Evolutionary conservation across 2,888 invertebrate species (phyloP), one percentile per base, ranked within the genome.

Genomic region (Watsonalla cultraria): DNA sequence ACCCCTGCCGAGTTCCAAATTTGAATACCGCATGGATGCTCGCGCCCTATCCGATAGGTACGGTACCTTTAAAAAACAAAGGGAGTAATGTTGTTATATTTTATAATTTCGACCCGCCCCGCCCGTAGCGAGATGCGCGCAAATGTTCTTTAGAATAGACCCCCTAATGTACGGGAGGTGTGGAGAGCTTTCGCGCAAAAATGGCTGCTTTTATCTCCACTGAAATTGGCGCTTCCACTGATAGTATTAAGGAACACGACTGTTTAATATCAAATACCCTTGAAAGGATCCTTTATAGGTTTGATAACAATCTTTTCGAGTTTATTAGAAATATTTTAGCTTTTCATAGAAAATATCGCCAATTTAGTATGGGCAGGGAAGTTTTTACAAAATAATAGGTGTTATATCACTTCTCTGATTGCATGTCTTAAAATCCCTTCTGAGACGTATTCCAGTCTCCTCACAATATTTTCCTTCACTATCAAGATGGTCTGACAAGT

Each of bases 1-100:
- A 70, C 88, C 90, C 90, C 85, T 82, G 80, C 81, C 60, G 75
- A 72, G 79, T 76, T 74, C 70, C 73, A 76, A 86, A 90, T 90
- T 90, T 90, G 86, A 89, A 90, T 89, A 86, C 80, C 71, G 72
- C 72, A 72, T 76, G 77, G 76, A 80, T 76, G 78, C 86, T 80
- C 78, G 76, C 84, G 80, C 88, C 88, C 86, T 76, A 78, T 78
- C 74, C 65, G 68, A 73, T 72, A 75, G 72, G 76, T 80, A 78
- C 70, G 66, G 67, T 74, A 79, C 76, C 78, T 79, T 72, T 80
- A 73, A 82, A 86, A 90, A 89, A 86, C 86, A 89, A 88, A 87
- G 87, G 89, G 88, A 77, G 82, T 64, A 70, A 66, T 70, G 68
- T 67, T 76, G 76, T 77, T 77, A 81, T 84, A 84, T 84, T 86